Evolutionary conservation across 2,888 invertebrate species (phyloP), one percentile per base, ranked within the genome.

Genomic region (Tanypteryx hageni): DNA sequence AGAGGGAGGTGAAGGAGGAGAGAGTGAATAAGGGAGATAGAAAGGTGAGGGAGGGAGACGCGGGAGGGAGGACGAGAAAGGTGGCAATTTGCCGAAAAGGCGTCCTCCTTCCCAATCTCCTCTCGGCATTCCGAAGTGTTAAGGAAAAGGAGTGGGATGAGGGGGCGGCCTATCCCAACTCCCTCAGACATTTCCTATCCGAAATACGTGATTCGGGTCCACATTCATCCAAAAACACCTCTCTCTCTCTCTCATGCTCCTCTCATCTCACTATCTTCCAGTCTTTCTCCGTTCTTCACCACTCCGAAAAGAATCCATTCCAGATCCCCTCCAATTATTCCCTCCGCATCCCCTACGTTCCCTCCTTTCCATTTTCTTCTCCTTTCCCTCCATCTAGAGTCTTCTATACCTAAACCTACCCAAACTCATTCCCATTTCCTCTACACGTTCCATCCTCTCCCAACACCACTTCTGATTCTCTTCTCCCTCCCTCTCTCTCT

Each of bases 111-210:
- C 76, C 76, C 11, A 76, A 76, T 76, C 76, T 27, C 64, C 64
- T 64, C 64, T 14, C 68, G 68, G 68, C 68, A 68, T 76, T 76
- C 76, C 7, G 22, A 27, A 14, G 76, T 4, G 27, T 64, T 64
- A 64, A 64, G 64, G 64, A 64, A 64, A 64, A 14, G 64, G 44
- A 44, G 44, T 44, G 44, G 44, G 44, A 44, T 44, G 44, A 44
- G 44, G 44, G 64, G 18, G 0, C 22, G 76, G 76, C 22, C 76
- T 76, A 76, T 27, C 76, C 76, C 76, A 68, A 68, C 68, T 18
- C 68, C n/a, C 68, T 68, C 68, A 76, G 22, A 76, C 76, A 76
- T 76, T 76, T 76, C 76, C 76, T 76, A 76, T 76, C 76, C 76
- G 76, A 76, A 22, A 76, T 76, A 76, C 76, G 76, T 76, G 76